Base-by-base conservation (phyloP, 2,888 invertebrate species). In the Malacosoma neustria region DNA sequence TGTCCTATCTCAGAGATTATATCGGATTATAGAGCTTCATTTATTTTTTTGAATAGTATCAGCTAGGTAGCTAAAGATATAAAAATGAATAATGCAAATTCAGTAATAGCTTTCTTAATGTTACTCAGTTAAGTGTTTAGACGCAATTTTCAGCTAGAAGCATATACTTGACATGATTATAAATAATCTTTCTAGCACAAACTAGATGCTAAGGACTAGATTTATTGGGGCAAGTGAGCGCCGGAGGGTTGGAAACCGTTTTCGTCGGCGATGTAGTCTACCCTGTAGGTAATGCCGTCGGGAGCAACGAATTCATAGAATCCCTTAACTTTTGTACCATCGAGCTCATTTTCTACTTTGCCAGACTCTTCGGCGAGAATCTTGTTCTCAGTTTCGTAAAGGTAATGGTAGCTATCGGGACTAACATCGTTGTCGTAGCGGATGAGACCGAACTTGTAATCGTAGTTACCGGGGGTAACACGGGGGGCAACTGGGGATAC, bases 361-460 rank as follows among this genome's bases (percentile, higher is more conserved):
- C 85, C 85, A 13, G 71, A 60, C 55, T 85, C 85, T 43, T 84
- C 85, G 4, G 80, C 80, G 11, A 77, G 71, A 44, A 85, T 85
- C 41, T 73, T 84, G 64, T 85, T 85, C 43, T 82, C 79, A n/a
- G 85, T 85, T 51, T 85, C 82, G 42, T 82, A 85, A 11, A 81
- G 61, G 54, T 79, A 85, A 53, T 80, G 84, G 61, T 85, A 85
- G 13, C 84, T 81, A 1, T 84, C 82, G 12, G 72, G 61, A 0
- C 36, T 15, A 6, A 74, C 46, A 0, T 84, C 75, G 9, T 51
- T 60, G 31, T 84, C 82, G 49, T 77, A 73, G 29, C 84, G 81
- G 45, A 85, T 73, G 52, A 84, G 76, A 15, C 81, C 76, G 45
- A 65, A 74, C 47, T 76, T 71, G 62, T 84, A 80, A 13, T 82